Conservation (phyloP, 2,113 vertebrate species). For the Mionectes macconnelli region DNA sequence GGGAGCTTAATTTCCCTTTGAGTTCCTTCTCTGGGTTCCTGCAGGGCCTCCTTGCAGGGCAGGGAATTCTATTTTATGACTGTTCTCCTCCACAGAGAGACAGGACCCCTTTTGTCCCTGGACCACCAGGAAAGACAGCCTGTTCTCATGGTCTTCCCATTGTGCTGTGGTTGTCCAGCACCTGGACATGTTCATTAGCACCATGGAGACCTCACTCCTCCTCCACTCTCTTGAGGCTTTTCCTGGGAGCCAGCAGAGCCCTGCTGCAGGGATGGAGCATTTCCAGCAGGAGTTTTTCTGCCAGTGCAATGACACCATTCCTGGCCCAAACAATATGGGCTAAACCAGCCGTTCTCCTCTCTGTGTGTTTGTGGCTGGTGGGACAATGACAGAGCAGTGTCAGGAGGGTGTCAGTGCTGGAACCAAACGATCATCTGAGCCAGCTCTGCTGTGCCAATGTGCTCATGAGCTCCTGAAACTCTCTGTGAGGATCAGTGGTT, state of each 20-base stretch:
- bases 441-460: neutral
- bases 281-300: neutral
- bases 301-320: neutral
- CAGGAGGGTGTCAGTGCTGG: neutral
- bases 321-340: neutral
- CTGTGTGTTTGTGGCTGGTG: neutral
- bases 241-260: neutral
- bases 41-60: neutral
- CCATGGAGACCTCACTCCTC: neutral
- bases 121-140: neutral
- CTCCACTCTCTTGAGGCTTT: neutral
- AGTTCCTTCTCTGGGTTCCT: neutral
- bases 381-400: neutral
- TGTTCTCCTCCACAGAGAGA: neutral
- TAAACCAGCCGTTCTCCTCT: neutral
- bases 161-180: neutral
- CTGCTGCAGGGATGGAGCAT: neutral
- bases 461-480: neutral
- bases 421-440: neutral
- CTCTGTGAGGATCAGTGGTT: neutral
- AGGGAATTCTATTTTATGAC: neutral
- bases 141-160: neutral
- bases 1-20: neutral
- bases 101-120: neutral
- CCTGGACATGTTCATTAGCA: neutral